Evolutionary conservation across 2,113 vertebrate species (phyloP).

Genomic region (Xyliphius kryptos): DNA sequence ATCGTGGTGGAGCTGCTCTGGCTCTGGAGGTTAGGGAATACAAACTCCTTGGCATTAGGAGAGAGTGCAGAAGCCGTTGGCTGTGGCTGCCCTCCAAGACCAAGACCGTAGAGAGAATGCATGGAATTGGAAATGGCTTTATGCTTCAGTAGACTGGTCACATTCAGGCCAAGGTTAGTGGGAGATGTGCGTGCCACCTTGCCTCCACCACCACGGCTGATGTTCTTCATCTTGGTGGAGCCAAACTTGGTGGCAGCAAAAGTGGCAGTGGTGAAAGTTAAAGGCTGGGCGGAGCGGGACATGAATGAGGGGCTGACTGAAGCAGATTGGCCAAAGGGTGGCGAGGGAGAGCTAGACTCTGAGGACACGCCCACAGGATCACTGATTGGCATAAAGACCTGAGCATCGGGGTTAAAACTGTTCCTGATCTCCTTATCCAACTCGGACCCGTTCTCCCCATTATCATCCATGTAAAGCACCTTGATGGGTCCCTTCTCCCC

Average conservation of each 20-base stretch:
- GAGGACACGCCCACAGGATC: constrained; percentile 90
- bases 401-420: constrained; percentile 99
- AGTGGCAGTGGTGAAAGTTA: constrained; percentile 98
- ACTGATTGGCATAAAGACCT: constrained; percentile 98
- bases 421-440: constrained; percentile 98
- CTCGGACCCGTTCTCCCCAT: constrained; percentile 87
- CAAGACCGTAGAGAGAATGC: constrained; percentile 92
- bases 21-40: constrained; percentile 90
- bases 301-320: constrained; percentile 96
- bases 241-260: constrained; percentile 99
- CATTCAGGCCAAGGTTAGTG: constrained; percentile 91
- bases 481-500: constrained; percentile 97
- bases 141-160: constrained; percentile 94
- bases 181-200: constrained; percentile 90
- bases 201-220: constrained; percentile 75
- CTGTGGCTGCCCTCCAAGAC: constrained; percentile 70
- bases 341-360: constrained; percentile 90
- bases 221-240: constrained; percentile 99
- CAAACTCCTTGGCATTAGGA: constrained; percentile 97
- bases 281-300: constrained; percentile 92
- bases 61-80: constrained; percentile 90
- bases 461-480: constrained; percentile 96
- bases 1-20: constrained; percentile 77
- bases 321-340: constrained; percentile 91
- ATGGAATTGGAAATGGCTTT: constrained; percentile 95